Base-by-base conservation (phyloP, 1,140 invertebrate genomes). In the Armadillidium nasatum region DNA sequence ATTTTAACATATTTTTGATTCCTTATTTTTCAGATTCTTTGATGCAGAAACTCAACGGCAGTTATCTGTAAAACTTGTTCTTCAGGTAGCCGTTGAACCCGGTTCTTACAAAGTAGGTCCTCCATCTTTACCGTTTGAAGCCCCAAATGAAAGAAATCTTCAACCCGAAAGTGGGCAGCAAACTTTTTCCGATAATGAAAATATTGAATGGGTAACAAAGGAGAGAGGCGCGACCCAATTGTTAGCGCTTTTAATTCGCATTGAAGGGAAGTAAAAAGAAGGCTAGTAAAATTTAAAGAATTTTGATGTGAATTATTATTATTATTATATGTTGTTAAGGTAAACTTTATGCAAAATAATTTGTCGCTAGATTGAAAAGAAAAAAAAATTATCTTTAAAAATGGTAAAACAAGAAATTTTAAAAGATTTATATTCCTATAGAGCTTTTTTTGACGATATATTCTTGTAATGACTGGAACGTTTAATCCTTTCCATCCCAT, bases 191-290 rank as follows among this genome's bases (percentile, higher is more conserved):
- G 85, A 87, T 21, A 87, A 88, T 71, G 88, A 88, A 79, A 86
- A 86, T 50, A 85, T 88, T 10, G 91, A 93, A 84, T 94, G 92
- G 93, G 89, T 91, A 43, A 94, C 92, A n/a, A 95, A 95, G 85
- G 93, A 95, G 86, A 88, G 90, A 60, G 92, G 92, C 6, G 91
- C 93, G 19, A 91, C 91, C 50, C 88, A 90, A 76, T 87, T 94
- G 60, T 87, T 91, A 77, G 90, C 90, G 0, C 85, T 94, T 73
- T 86, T 93, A 19, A 87, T 92, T 70, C 87, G 88, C 81, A 85
- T 92, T 21, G 90, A 90, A 33, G 33, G 33, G 33, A 33, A 33
- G 33, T 33, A 33, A 33, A 33, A 6, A 33, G 6, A 33, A 33
- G 33, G 6, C 33, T n/a, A 33, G 33, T 33, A 33, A 33, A 33